Evolutionary conservation across 2,797 vertebrate species (phyloP).

Genomic region (Mormyrops boulengeri): DNA sequence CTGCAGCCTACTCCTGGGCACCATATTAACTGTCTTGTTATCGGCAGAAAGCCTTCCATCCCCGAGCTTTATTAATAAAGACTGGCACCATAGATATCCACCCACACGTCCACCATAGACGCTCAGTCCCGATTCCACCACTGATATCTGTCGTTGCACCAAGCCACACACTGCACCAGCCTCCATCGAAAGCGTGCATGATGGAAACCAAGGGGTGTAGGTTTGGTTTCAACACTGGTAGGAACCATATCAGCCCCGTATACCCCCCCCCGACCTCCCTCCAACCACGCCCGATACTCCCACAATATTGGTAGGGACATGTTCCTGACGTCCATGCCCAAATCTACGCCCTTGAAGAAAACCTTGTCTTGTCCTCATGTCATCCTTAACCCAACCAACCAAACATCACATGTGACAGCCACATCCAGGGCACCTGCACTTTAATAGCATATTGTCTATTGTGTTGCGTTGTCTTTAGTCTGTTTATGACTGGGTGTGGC

Average conservation of each 20-base stretch:
- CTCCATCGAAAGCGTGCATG: not conserved
- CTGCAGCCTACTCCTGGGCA: slow-evolving; percentile 18
- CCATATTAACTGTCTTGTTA: not conserved
- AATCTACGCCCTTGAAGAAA: not conserved
- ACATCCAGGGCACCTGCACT: not conserved
- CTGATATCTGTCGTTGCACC: not conserved
- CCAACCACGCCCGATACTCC: not conserved
- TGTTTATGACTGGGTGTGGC: not conserved
- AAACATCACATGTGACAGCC: not conserved
- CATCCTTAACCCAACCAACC: not conserved
- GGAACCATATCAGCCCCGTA: not conserved
- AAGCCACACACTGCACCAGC: not conserved
- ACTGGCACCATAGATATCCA: not conserved
- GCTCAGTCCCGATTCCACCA: not conserved
- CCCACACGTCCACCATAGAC: not conserved
- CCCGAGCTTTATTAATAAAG: slow-evolving; percentile 9
- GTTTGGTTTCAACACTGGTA: not conserved
- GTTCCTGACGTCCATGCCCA: not conserved
- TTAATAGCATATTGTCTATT: not conserved
- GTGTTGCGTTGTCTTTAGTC: not conserved
- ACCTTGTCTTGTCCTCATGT: not conserved
- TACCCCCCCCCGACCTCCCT: not conserved
- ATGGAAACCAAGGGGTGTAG: not conserved
- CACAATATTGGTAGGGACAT: not conserved
- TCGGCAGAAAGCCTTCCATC: slow-evolving; percentile 4